A percentile compares a stretch with the other conserved stretches of the same genome.
Conservation (phyloP, 92 coral and sea anemone genomes). For the Ricordea florida region DNA sequence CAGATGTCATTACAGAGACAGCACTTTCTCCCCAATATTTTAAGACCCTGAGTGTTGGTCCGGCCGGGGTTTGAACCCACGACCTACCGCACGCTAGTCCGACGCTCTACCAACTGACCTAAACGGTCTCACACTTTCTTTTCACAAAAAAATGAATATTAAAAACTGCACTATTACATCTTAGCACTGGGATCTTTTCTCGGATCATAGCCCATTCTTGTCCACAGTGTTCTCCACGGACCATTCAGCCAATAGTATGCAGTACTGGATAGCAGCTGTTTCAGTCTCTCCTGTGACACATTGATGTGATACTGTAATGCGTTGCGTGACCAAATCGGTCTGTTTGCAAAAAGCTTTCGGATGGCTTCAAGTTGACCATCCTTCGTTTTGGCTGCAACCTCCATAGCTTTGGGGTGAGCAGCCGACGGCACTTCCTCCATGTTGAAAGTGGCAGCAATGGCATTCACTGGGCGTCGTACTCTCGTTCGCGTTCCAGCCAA, state of each 20-base stretch:
- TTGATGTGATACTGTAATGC: conserved; percentile 75
- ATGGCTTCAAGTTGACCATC: conserved; percentile 65
- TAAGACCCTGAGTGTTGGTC: too few relatives aligned
- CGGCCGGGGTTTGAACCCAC: too few relatives aligned
- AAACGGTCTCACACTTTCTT: not conserved
- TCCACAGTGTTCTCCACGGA: conserved; percentile 96
- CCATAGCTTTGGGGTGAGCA: conserved; percentile 71
- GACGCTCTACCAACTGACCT: too few relatives aligned
- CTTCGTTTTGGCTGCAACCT: conserved; percentile 38
- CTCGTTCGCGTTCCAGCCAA: conserved; percentile 56
- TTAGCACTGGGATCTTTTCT: conserved; percentile 89
- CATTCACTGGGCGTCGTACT: conserved; percentile 62
- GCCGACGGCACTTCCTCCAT: conserved; percentile 61
- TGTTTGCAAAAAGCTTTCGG: conserved; percentile 72
- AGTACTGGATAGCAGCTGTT: conserved; percentile 60
- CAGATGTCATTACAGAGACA: too few relatives aligned
- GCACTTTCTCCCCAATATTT: too few relatives aligned
- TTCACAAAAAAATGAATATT: not conserved
- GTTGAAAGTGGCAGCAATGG: conserved; percentile 58
- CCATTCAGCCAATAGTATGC: conserved; percentile 92
- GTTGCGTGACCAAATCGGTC: conserved; percentile 92
- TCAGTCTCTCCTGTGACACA: conserved; percentile 46
- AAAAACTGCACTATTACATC: conserved; percentile 84
- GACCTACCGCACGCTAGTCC: too few relatives aligned
- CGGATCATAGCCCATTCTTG: conserved; percentile 92